Evolutionary conservation across 2,113 vertebrate species (phyloP), one percentile per base, ranked within the genome.

Genomic region (Ictalurus punctatus): DNA sequence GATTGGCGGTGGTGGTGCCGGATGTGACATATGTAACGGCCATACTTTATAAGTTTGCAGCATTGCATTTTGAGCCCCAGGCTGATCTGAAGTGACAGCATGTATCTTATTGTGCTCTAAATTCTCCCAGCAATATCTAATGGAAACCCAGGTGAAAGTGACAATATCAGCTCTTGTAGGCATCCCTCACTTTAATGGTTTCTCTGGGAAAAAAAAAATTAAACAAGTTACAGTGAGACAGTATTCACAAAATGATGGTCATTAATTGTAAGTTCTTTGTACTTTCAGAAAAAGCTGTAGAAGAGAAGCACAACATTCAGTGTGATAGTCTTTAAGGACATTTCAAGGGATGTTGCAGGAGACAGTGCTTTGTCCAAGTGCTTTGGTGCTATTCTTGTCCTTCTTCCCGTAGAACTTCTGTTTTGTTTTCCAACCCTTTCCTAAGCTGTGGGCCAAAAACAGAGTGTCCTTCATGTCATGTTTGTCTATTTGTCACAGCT

Each of bases 231-330:
- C 16, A 73, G 30, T 37, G 40, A 48, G 21, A 44, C 23, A 48
- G 8, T 13, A 48, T 25, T 44, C 17, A 74, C 37, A 74, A 74
- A 76, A 48, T 25, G 3, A 6, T 10, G 25, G 12, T 76, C 21
- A 76, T 76, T 95, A 95, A 94, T 93, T 94, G 93, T 91, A 89
- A 90, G 91, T 79, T 88, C 54, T 92, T 92, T 94, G 94, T 90
- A 94, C 79, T 92, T 69, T 87, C 85, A 90, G 90, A 90, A 93
- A 94, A 76, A 91, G 92, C 92, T 88, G 92, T 94, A 92, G 94
- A 93, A 93, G 90, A 88, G 65, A 88, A 90, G 88, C 90, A 91
- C 82, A 90, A 91, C 92, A 91, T 92, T 91, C 83, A 87, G 90
- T 91, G 76, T 69, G 91, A 65, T n/a, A 40, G 34, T 90, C 34